Conservation (phyloP, 2,797 vertebrate species). For the Eidolon dupreanum region DNA sequence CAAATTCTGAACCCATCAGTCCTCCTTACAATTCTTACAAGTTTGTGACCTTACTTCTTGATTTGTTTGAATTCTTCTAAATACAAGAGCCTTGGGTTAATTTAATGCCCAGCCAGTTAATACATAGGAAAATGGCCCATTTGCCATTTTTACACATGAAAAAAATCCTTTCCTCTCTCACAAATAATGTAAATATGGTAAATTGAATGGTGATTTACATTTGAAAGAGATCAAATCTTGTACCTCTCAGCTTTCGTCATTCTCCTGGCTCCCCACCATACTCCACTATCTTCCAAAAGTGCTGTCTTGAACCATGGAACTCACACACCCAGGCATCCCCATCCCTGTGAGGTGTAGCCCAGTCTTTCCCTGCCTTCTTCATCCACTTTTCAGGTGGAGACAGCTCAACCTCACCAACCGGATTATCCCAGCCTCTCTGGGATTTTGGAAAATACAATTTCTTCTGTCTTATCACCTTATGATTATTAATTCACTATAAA, state of each 20-base stretch:
- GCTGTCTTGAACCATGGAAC: neutral
- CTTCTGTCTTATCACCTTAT: neutral
- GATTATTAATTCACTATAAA: neutral
- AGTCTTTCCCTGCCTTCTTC: neutral
- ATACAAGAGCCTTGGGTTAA: neutral
- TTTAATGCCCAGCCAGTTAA: neutral
- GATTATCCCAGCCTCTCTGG: neutral
- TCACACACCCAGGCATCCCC: neutral
- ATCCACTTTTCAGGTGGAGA: neutral
- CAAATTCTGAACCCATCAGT: neutral
- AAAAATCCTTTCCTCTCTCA: neutral
- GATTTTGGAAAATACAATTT: slow-evolving; percentile 1
- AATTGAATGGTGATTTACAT: neutral
- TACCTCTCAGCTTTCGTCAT: neutral
- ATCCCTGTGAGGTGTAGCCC: no score
- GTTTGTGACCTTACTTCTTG: neutral
- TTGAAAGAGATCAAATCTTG: neutral
- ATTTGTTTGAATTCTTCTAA: neutral
- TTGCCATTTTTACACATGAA: neutral
- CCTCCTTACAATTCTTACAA: neutral
- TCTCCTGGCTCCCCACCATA: neutral
- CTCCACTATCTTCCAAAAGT: neutral
- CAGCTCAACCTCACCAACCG: neutral
- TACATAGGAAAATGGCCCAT: neutral
- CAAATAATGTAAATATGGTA: neutral